phyloP scores from a whole-genome alignment of 2,797 vertebrate species.

The Gymnoscopelus braueri region DNA sequence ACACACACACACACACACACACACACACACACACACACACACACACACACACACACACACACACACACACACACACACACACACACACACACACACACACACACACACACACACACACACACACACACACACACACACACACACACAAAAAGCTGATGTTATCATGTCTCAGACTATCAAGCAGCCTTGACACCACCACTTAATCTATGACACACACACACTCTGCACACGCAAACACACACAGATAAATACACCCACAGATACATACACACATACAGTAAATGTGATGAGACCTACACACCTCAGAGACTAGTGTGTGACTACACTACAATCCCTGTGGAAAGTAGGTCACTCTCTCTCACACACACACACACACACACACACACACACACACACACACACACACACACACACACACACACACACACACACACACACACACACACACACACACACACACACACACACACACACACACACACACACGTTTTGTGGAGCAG shows the following conservation, averaged over 20 bases:
- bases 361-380: slow-evolving; percentile 1
- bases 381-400: slow-evolving; percentile 23
- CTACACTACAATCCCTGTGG: neutral
- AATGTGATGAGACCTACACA: too few relatives aligned
- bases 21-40: too few relatives aligned
- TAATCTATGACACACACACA: neutral
- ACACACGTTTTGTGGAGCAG: slow-evolving; percentile 36
- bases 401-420: slow-evolving; percentile 5
- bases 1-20: neutral
- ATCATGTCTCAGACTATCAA: too few relatives aligned
- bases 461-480: slow-evolving; percentile 11
- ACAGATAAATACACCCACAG: neutral
- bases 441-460: slow-evolving; percentile 7
- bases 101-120: neutral
- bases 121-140: too few relatives aligned
- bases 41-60: neutral
- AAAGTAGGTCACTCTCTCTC: too few relatives aligned
- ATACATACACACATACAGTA: neutral
- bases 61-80: neutral
- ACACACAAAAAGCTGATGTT: neutral
- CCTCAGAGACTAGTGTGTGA: too few relatives aligned
- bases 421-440: slow-evolving; percentile 6
- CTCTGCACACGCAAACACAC: neutral
- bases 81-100: neutral
- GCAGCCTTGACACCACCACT: too few relatives aligned